Base-by-base conservation (phyloP, 2,888 invertebrate species). In the Allygus modestus region DNA sequence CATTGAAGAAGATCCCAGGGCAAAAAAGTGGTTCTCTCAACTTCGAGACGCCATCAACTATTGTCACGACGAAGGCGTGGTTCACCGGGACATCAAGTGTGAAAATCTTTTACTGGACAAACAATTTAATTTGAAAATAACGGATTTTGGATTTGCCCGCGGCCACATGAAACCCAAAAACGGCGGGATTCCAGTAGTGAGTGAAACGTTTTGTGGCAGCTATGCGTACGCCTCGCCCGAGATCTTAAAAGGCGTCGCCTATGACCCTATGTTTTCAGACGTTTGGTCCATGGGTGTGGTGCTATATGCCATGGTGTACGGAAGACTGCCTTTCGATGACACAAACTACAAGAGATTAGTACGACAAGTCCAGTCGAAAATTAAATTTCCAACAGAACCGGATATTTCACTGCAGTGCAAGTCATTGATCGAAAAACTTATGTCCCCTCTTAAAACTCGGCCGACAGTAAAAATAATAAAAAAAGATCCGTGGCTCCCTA, bases 141-240 rank as follows among this genome's bases (percentile, higher is more conserved):
- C 96, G 0, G 96, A 96, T 89, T 96, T 96, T 89, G 96, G 96
- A 4, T 96, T 96, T 89, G 96, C 96, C 0, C 92, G 95, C 85
- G 93, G 94, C 82, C 94, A 95, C 88, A 93, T 95, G 90, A 93
- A 93, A 5, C 82, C 86, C 4, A 92, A 93, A 0, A 93, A 93
- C 87, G 94, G 93, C 87, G 94, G 94, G 0, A 92, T 94, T 17
- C 92, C 91, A 84, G 91, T 94, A 0, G 91, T 95, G 0, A 96
- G 96, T 87, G 95, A 96, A 89, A 97, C 96, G 0, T 96, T 95
- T 89, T 97, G 97, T 89, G 97, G 97, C 0, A 97, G 97, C 90
- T 97, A 96, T 89, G 97, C 97, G 0, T 97, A 97, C 89, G 97
- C 97, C 0, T 95, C 97, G 0, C 97, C 97, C 0, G 97, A 97